These are phyloP conservation scores for Drosophila pruinosa DNA, from an alignment of 1,140 invertebrate genomes.

Conservation along the genomic window DNA sequence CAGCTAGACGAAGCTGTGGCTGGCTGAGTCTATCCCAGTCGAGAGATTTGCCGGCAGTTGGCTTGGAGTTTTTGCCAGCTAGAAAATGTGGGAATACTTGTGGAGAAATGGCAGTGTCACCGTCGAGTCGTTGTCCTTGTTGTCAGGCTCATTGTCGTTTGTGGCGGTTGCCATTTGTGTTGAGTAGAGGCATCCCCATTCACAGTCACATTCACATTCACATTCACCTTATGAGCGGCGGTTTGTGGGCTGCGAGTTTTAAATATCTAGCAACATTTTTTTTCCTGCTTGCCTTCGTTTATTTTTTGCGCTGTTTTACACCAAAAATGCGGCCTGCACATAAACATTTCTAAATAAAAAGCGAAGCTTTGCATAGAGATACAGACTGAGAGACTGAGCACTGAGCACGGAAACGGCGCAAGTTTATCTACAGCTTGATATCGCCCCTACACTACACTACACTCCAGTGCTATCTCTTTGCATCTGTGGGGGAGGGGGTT, in stretches of 20 bases:
- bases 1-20: conserved; percentile 1
- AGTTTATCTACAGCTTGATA: conserved; percentile 72
- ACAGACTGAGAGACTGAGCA: background rate
- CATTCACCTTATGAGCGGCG: conserved; percentile 23
- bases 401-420: conserved; percentile 24
- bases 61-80: conserved; percentile 43
- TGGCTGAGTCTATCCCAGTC: background rate
- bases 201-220: too few relatives aligned
- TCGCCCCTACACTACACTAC: conserved; percentile 17
- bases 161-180: conserved; percentile 14
- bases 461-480: background rate
- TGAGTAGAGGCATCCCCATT: background rate
- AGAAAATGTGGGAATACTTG: background rate
- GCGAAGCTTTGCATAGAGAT: conserved; percentile 61
- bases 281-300: background rate
- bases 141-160: conserved; percentile 8
- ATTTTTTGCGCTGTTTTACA: conserved; percentile 38
- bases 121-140: conserved; percentile 4
- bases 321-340: conserved; percentile 62
- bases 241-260: conserved; percentile 66
- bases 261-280: conserved; percentile 53
- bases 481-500: background rate
- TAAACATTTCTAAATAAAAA: conserved; percentile 60
- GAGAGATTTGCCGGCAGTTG: conserved; percentile 47
- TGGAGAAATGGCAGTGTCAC: conserved; percentile 2